Percentiles rank a stretch among this genome's conserved stretches.
Evolutionary conservation across 2,888 invertebrate genomes (phyloP).

Genomic region (Mythimna vitellina): DNA sequence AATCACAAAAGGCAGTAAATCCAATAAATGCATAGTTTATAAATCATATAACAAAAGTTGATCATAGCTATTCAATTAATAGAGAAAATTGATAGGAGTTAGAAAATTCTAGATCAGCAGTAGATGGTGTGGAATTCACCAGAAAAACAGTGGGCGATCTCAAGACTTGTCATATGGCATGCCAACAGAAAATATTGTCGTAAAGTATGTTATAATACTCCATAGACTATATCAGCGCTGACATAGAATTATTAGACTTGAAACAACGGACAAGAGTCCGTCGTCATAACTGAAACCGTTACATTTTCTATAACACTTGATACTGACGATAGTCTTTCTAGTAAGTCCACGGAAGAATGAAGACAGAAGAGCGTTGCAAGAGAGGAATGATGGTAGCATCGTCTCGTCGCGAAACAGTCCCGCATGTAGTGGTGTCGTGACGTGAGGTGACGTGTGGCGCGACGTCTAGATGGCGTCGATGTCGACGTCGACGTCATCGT

Average conservation of each 20-base stretch:
- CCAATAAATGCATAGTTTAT: conserved; percentile 56
- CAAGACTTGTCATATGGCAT: conserved; percentile 1
- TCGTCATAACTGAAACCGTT: background rate
- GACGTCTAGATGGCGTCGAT: conserved; percentile 97
- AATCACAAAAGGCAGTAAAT: conserved; percentile 41
- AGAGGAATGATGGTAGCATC: conserved; percentile 44
- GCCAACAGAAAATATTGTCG: background rate
- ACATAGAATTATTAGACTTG: background rate
- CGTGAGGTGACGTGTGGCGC: conserved; percentile 3
- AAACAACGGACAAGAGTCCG: background rate
- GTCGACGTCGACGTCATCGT: conserved; percentile 96
- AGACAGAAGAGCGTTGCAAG: conserved; percentile 6
- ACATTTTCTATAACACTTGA: background rate
- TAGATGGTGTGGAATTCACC: conserved; percentile 7
- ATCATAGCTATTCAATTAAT: background rate
- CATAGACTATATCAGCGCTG: background rate
- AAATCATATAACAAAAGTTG: background rate
- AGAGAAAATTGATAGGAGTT: background rate
- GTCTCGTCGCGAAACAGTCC: conserved; percentile 48
- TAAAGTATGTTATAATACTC: background rate
- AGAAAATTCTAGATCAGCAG: conserved; percentile 11
- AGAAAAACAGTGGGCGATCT: background rate
- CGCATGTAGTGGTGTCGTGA: conserved; percentile 12
- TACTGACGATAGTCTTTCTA: background rate
- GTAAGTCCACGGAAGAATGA: conserved; percentile 2